These are phyloP conservation scores for Oreocharis arfaki DNA, from an alignment of 2,113 vertebrate species.

Conservation along the genomic window DNA sequence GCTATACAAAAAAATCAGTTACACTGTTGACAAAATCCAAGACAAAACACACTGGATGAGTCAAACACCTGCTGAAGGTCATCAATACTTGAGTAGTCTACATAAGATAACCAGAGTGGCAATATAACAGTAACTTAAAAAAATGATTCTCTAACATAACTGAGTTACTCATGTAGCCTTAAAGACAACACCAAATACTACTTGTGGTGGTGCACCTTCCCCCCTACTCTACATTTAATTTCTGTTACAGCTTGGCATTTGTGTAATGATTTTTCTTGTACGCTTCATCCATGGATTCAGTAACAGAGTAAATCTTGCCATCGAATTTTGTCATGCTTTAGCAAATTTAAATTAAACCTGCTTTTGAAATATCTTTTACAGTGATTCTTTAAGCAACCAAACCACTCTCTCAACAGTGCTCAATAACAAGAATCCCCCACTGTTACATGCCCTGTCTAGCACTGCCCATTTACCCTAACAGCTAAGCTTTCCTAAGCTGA, in stretches of 20 bases:
- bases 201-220: background rate
- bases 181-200: background rate
- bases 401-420: background rate
- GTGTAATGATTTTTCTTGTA: background rate
- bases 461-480: background rate
- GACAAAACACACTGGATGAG: background rate
- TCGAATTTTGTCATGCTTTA: background rate
- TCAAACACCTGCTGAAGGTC: background rate
- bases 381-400: background rate
- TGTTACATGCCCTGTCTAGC: background rate
- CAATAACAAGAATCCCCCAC: background rate
- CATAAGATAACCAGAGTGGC: background rate
- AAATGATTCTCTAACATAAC: background rate
- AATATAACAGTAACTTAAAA: background rate
- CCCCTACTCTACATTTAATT: background rate
- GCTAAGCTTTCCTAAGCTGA: background rate
- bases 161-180: background rate
- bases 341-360: background rate
- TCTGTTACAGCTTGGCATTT: background rate
- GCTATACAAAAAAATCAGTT: background rate
- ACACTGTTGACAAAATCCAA: background rate
- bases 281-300: background rate
- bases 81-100: background rate
- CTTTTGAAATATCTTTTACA: background rate
- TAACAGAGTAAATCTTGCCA: background rate